Evolutionary conservation across 2,113 vertebrate genomes (phyloP).

Genomic region (Recurvirostra avosetta): DNA sequence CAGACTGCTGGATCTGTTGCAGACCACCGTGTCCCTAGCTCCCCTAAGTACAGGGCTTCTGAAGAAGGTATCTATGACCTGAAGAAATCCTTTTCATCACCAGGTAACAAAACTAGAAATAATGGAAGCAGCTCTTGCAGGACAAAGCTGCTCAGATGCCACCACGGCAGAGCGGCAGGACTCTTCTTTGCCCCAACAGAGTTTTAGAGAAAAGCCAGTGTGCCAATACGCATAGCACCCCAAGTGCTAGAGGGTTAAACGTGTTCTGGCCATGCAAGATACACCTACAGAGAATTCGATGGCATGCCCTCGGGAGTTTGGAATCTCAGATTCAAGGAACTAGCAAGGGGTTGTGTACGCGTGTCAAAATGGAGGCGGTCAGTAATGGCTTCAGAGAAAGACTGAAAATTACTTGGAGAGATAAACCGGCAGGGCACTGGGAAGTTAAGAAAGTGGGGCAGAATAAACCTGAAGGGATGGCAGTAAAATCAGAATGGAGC

Average conservation of each 20-base stretch:
- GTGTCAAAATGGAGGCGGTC: neutral
- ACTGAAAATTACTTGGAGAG: rapidly evolving
- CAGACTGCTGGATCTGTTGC: neutral
- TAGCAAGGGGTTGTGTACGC: rapidly evolving
- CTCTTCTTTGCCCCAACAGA: neutral
- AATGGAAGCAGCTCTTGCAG: neutral
- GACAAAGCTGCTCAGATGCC: neutral
- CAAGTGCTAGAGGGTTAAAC: rapidly evolving
- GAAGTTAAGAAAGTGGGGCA: neutral
- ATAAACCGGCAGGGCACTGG: neutral
- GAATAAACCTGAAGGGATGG: rapidly evolving
- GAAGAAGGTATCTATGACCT: neutral
- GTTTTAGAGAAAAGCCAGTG: neutral
- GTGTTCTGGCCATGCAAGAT: neutral
- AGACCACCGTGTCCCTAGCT: neutral
- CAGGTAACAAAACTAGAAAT: neutral
- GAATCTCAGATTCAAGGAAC: neutral
- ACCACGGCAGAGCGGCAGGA: rapidly evolving
- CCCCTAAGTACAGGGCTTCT: neutral
- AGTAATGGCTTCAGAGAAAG: neutral
- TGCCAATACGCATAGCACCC: neutral
- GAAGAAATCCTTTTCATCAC: neutral
- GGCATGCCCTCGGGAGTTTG: neutral
- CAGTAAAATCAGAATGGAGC: rapidly evolving
- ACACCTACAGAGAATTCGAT: rapidly evolving